Base-by-base conservation (phyloP, 2,888 invertebrate genomes). In the Polymixis flavicincta region DNA sequence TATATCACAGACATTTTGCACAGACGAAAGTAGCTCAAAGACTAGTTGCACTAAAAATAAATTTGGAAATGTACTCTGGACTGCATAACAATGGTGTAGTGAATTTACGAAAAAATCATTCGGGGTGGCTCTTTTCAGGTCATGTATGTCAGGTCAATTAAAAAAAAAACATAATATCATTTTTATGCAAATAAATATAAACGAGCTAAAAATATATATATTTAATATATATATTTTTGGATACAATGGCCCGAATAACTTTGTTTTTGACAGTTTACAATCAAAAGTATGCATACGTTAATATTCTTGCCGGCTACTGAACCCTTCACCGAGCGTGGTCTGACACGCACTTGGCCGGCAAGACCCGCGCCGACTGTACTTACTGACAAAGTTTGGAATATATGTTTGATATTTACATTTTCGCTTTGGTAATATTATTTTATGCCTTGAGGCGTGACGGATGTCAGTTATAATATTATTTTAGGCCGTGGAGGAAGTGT, bases 351-450 rank as follows among this genome's bases (percentile, higher is more conserved):
- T 54, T 66, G n/a, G 7, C 9, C 13, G 22, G 5, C 5, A 59
- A 28, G 7, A 28, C 22, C 25, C 22, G 14, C 42, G 42, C 22
- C 42, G 4, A 37, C n/a, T 7, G 50, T 19, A 7, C 22, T 7
- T 13, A 13, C 22, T n/a, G 22, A 4, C 28, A 28, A 68, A 28
- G 52, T 28, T 42, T 8, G 17, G n/a, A 7, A 52, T 25, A 52
- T 25, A 45, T 54, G 52, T 22, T 32, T 32, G 28, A 37, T 32
- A 74, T 61, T 74, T 45, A 52, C 28, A 45, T 72, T 72, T 45
- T 32, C 32, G 14, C n/a, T 54, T 13, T 11, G 25, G 32, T 17
- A 22, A 48, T 74, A 22, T 65, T 54, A 32, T 45, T 25, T 50
- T 22, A 52, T 52, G 28, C 19, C 45, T 73, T 25, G 19, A 52